Evolutionary conservation across 2,888 invertebrate genomes (phyloP).

Genomic region (Siphonodentalium dalli): DNA sequence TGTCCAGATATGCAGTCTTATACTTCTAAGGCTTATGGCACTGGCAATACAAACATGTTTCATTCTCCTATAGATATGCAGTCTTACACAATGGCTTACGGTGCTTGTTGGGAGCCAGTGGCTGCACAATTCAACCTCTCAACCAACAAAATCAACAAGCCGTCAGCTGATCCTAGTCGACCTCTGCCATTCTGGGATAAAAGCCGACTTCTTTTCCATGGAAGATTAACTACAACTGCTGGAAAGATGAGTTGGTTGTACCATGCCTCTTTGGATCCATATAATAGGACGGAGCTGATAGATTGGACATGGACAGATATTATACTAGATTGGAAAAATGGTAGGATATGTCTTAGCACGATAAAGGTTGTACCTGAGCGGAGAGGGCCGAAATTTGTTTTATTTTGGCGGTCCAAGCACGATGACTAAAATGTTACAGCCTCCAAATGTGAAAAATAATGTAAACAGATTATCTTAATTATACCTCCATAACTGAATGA

Average conservation of each 20-base stretch:
- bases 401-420: too few relatives aligned
- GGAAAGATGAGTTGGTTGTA: constrained; percentile 87
- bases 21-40: background rate
- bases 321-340: constrained; percentile 95
- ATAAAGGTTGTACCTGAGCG: too few relatives aligned
- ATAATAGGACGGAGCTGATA: constrained; percentile 99
- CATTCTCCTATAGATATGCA: constrained; percentile 74
- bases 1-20: constrained; percentile 9
- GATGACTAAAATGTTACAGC: too few relatives aligned
- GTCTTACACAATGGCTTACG: constrained; percentile 90
- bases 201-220: constrained; percentile 88
- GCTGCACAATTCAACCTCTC: constrained; percentile 88
- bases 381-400: too few relatives aligned
- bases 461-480: too few relatives aligned
- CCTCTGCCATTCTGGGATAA: constrained; percentile 98
- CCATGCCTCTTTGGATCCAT: constrained; percentile 96
- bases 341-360: too few relatives aligned
- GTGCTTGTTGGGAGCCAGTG: constrained; percentile 99
- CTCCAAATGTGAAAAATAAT: too few relatives aligned
- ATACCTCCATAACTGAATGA: too few relatives aligned
- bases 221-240: constrained; percentile 86
- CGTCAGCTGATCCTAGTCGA: constrained; percentile 81
- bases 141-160: constrained; percentile 74
- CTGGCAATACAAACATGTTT: background rate
- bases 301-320: constrained; percentile 94